Evolutionary conservation across 2,888 invertebrate genomes (phyloP).

Genomic region (Nomada ferruginata): DNA sequence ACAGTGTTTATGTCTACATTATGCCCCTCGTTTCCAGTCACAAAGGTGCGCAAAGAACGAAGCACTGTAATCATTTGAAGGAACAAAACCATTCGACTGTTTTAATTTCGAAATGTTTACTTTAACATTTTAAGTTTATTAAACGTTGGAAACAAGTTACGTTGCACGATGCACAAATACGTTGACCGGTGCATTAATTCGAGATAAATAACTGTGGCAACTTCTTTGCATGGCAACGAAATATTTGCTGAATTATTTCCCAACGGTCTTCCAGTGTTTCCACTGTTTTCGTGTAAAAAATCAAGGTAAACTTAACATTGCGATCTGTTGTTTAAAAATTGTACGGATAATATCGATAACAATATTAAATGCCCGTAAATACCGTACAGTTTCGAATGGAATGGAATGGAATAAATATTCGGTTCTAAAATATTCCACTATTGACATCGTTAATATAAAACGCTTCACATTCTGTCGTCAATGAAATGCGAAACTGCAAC

Average conservation of each 20-base stretch:
- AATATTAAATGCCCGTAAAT: constrained; percentile 22
- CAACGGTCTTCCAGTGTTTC: neutral
- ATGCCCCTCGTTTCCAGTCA: neutral
- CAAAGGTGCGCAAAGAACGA: neutral
- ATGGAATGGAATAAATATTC: constrained; percentile 5
- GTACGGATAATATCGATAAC: neutral
- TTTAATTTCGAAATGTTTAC: neutral
- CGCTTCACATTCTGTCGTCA: neutral
- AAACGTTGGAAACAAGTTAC: too few relatives aligned
- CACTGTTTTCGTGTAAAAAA: neutral
- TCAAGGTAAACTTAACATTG: constrained; percentile 2
- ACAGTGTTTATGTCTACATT: constrained; percentile 47
- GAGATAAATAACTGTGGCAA: neutral
- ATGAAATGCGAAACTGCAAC: neutral
- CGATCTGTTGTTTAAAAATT: neutral
- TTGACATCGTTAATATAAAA: constrained; percentile 19
- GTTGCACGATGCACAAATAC: too few relatives aligned
- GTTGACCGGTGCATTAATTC: too few relatives aligned
- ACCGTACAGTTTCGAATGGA: neutral
- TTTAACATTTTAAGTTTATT: too few relatives aligned
- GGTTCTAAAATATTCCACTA: neutral
- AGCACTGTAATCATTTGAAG: neutral
- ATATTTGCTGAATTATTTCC: constrained; percentile 2
- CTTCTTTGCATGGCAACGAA: neutral
- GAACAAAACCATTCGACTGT: neutral